These are phyloP conservation scores for Agrilus biguttatus DNA, from an alignment of 2,888 invertebrate species.

Conservation along the genomic window DNA sequence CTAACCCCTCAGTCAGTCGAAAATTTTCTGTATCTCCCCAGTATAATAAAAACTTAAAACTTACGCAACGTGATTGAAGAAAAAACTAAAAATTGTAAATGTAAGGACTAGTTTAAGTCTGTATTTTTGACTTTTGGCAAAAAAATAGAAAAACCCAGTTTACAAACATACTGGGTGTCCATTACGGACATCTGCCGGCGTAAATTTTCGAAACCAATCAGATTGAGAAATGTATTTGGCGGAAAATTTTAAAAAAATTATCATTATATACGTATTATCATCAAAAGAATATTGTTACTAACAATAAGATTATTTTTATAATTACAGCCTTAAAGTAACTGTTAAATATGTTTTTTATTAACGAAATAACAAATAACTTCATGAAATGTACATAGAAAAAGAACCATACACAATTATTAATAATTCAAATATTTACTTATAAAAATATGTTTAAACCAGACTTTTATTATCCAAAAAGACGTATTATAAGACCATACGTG, in stretches of 20 bases:
- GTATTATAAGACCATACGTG: no score
- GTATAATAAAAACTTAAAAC: constrained; percentile 4
- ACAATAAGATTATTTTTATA: not conserved
- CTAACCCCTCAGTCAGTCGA: constrained; percentile 25
- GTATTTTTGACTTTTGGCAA: constrained; percentile 22
- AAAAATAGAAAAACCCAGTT: constrained; percentile 35
- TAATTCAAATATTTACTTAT: no score
- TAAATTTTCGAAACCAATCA: constrained; percentile 17
- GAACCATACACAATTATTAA: no score
- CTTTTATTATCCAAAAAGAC: no score
- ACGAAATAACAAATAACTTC: no score
- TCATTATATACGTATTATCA: not conserved
- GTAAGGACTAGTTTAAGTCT: constrained; percentile 7
- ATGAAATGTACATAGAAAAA: no score
- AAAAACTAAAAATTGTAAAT: no score
- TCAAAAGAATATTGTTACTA: not conserved
- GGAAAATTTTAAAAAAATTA: constrained; percentile 15
- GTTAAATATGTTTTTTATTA: no score
- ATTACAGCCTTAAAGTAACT: not conserved
- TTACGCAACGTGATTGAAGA: constrained; percentile 1
- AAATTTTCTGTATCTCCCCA: not conserved
- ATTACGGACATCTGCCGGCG: constrained; percentile 31
- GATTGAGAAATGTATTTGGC: constrained; percentile 11
- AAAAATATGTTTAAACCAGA: no score
- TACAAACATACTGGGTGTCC: constrained; percentile 37